Conservation (phyloP, 2,888 invertebrate genomes). For the Thera obeliscata region DNA sequence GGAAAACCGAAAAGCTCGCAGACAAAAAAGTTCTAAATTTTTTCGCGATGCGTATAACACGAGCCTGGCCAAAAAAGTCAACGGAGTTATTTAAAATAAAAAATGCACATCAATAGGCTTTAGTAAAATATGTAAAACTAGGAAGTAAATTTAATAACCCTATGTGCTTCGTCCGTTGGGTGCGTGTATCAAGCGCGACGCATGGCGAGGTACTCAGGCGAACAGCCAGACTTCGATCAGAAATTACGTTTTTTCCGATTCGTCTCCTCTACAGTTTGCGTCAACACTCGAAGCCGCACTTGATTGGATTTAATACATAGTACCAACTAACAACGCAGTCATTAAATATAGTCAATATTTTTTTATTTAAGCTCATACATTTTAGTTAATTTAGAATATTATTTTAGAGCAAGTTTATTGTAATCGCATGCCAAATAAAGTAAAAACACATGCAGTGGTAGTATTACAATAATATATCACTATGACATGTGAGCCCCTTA, state of each 20-base stretch:
- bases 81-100: slow-evolving; percentile 9
- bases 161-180: slow-evolving; percentile 34
- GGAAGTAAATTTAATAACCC: slow-evolving; percentile 36
- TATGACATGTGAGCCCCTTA: no score
- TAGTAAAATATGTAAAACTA: slow-evolving; percentile 24
- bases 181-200: slow-evolving; percentile 53
- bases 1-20: slow-evolving; percentile 19
- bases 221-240: slow-evolving; percentile 36
- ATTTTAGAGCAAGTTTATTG: no score
- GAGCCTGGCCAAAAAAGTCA: not conserved
- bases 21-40: not conserved
- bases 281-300: slow-evolving; percentile 19
- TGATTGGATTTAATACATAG: slow-evolving; percentile 12
- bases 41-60: not conserved
- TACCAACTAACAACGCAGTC: not conserved
- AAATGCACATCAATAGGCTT: slow-evolving; percentile 2
- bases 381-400: no score
- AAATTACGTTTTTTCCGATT: slow-evolving; percentile 38
- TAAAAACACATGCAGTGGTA: no score
- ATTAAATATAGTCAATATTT: not conserved
- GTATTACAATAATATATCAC: no score
- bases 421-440: no score
- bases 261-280: slow-evolving; percentile 12
- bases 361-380: no score
- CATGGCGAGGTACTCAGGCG: slow-evolving; percentile 49